Percentiles rank a stretch among this genome's conserved stretches.
Evolutionary conservation across 2,113 vertebrate species (phyloP).

Genomic region (Piaya cayana): DNA sequence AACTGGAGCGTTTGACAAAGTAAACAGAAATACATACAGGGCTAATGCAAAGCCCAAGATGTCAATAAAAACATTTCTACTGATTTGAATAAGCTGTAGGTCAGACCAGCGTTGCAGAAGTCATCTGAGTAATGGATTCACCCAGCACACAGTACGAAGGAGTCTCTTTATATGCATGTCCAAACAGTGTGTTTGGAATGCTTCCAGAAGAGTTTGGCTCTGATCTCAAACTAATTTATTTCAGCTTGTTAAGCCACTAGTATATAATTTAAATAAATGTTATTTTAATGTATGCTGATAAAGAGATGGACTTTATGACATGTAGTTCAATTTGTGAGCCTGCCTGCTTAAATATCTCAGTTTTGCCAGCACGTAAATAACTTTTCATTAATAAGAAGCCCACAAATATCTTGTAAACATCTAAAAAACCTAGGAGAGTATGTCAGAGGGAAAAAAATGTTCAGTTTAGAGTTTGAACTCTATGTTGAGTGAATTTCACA

Average conservation of each 20-base stretch:
- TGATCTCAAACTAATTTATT: slow-evolving; percentile 11
- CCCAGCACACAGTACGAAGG: neutral
- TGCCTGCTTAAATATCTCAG: neutral
- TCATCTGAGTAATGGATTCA: neutral
- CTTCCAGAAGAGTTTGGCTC: slow-evolving; percentile 9
- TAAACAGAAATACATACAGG: neutral
- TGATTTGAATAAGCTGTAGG: neutral
- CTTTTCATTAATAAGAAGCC: neutral
- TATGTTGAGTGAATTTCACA: neutral
- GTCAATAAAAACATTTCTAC: neutral
- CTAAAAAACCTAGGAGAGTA: neutral
- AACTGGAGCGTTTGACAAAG: neutral
- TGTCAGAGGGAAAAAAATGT: neutral
- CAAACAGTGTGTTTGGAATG: neutral
- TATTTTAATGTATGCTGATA: slow-evolving; percentile 33
- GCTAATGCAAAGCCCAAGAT: neutral
- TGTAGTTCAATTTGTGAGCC: neutral
- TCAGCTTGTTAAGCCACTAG: slow-evolving; percentile 14
- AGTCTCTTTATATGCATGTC: neutral
- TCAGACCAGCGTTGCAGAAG: neutral
- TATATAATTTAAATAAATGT: slow-evolving; percentile 20
- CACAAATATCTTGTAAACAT: neutral
- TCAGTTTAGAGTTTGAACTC: neutral
- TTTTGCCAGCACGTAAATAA: neutral
- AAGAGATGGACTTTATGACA: neutral